Conservation (phyloP, 1,140 invertebrate genomes). For the Macrobrachium nipponense region DNA sequence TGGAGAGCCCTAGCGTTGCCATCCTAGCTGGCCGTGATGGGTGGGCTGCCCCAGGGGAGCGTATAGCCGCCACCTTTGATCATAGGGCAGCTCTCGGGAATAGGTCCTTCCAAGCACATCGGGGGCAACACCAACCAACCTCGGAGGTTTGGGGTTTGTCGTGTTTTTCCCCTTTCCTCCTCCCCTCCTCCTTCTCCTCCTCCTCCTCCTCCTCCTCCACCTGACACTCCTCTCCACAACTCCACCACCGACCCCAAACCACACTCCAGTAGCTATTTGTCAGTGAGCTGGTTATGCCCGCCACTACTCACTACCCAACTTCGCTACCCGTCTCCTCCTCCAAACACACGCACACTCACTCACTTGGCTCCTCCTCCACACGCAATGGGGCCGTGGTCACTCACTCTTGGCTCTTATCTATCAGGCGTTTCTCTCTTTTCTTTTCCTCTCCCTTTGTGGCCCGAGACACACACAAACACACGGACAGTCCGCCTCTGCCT, state of each 20-base stretch:
- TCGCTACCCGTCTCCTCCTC: conserved; percentile 21
- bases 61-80: conserved; percentile 50
- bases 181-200: too few relatives aligned
- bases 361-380: not conserved
- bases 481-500: not conserved
- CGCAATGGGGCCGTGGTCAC: not conserved
- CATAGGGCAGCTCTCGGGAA: conserved; percentile 54
- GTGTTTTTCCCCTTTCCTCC: too few relatives aligned
- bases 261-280: conserved; percentile 55
- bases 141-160: too few relatives aligned
- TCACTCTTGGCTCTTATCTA: not conserved
- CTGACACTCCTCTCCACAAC: not conserved
- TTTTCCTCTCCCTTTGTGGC: conserved; percentile 1
- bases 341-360: not conserved
- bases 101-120: conserved; percentile 50
- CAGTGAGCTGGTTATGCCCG: conserved; percentile 57
- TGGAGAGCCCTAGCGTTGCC: conserved; percentile 92
- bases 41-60: conserved; percentile 53
- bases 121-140: conserved; percentile 23
- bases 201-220: too few relatives aligned
- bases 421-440: conserved; percentile 18
- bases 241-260: conserved; percentile 27
- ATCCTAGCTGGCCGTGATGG: conserved; percentile 69
- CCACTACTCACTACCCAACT: conserved; percentile 45
- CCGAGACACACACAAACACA: too few relatives aligned